Percentiles rank a stretch among this genome's conserved stretches.
These are phyloP conservation scores for Pseudopipra pipra DNA, from an alignment of 2,113 vertebrate genomes.

Conservation along the genomic window DNA sequence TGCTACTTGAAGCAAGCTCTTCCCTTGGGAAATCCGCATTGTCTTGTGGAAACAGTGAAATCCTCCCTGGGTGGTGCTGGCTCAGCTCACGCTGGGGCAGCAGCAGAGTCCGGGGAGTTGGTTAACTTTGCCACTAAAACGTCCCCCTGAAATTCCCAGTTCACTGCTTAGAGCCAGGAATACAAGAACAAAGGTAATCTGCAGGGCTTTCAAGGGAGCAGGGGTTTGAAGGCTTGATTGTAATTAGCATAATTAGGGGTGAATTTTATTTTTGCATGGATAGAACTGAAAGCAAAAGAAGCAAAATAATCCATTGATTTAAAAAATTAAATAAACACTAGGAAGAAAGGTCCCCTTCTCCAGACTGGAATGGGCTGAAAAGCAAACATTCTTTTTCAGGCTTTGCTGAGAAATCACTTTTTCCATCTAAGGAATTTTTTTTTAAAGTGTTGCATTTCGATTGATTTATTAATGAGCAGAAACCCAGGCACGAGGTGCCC, in stretches of 20 bases:
- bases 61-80: conserved; percentile 33
- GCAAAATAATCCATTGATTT: conserved; percentile 57
- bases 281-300: background rate
- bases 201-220: conserved; percentile 5
- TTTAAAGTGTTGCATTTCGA: conserved; percentile 28
- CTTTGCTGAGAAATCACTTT: conserved; percentile 64
- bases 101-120: background rate
- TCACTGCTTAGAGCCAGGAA: background rate
- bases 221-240: background rate
- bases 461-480: conserved; percentile 46
- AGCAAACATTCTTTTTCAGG: conserved; percentile 25
- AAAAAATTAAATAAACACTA: conserved; percentile 53
- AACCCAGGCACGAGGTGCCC: conserved; percentile 21
- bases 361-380: conserved; percentile 20
- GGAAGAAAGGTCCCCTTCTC: conserved; percentile 55
- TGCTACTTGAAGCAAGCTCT: background rate
- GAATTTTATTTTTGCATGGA: conserved; percentile 47
- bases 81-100: background rate
- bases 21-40: conserved; percentile 4
- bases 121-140: background rate
- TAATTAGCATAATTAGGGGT: conserved; percentile 47
- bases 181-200: conserved; percentile 45
- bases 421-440: conserved; percentile 39
- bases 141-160: background rate
- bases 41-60: conserved; percentile 6